Evolutionary conservation across 2,797 vertebrate species (phyloP).

Genomic region (Erpetoichthys calabaricus): DNA sequence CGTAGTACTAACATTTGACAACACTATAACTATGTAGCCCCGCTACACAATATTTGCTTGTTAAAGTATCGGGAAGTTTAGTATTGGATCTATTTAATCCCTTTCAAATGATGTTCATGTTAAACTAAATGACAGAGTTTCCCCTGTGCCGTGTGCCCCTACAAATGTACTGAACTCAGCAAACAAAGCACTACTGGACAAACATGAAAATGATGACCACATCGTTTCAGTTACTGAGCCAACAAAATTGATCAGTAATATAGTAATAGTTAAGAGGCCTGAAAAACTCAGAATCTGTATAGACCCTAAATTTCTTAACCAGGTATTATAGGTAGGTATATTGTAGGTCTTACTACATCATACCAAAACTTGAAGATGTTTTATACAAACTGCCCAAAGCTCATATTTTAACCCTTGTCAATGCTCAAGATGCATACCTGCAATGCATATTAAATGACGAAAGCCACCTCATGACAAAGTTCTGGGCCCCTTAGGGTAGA

Average conservation of each 20-base stretch:
- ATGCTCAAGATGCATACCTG: neutral
- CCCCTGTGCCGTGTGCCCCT: constrained; percentile 11
- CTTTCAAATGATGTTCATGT: constrained; percentile 11
- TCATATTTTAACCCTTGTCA: neutral
- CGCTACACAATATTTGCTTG: too few species aligned
- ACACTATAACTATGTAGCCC: too few species aligned
- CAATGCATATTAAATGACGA: constrained; percentile 4
- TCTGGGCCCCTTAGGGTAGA: too few species aligned
- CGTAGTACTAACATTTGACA: too few species aligned
- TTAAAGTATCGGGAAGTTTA: constrained; percentile 6
- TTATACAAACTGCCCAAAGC: neutral
- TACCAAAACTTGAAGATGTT: neutral
- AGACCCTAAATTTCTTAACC: neutral
- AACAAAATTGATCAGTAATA: neutral
- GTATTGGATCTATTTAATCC: constrained; percentile 9
- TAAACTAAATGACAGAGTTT: constrained; percentile 5
- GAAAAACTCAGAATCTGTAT: constrained; percentile 3
- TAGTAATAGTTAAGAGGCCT: neutral
- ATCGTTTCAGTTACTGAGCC: constrained; percentile 8
- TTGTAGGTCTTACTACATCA: neutral
- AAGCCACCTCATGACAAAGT: neutral
- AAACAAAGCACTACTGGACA: constrained; percentile 15
- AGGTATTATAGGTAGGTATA: too few species aligned
- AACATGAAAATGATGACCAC: constrained; percentile 12
- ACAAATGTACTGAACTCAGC: constrained; percentile 12